Base-by-base conservation (phyloP, 2,888 invertebrate genomes). In the Synanthedon vespiformis region DNA sequence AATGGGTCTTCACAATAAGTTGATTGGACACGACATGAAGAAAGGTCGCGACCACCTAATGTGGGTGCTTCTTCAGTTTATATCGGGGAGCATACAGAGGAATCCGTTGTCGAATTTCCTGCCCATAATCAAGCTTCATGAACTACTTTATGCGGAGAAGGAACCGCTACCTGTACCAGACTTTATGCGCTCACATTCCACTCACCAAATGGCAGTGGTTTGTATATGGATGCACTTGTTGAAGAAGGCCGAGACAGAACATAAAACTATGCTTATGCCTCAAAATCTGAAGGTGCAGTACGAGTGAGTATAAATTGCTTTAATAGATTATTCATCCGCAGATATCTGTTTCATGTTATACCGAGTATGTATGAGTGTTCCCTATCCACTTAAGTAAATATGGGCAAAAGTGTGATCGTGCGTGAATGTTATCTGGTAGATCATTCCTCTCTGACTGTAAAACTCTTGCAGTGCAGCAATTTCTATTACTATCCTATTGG, bases 1-100 rank as follows among this genome's bases (percentile, higher is more conserved):
- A 0, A 90, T 94, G 86, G 93, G 95, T 0, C 88, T 98, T 40
- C 95, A 96, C 73, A 94, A 94, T 55, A 95, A 94, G 86, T 77
- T 95, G 41, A 90, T 92, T 48, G 93, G 92, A 6, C 89, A 93
- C 60, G 95, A 96, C 68, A 88, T 97, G 71, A 90, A 94, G 56
- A 95, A 95, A 77, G 97, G 98, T 0, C 89, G 99, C 50, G 98
- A 98, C 80, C 97, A 99, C 67, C 86, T 99, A n/a, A 99, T 99
- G 98, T 99, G 99, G 98, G 95, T 97, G 16, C 85, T 99, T 14
- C 85, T 99, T 48, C 99, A 99, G 82, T 98, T 97, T 69, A 96
- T 99, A 64, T 98, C 98, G 0, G 98, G 98, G 51, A 97, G 96
- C 69, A 97, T 97, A 66, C 96, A 97, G 75, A 92, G 97, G 63